phyloP scores from a whole-genome alignment of 2,888 invertebrate species.

The Andrena hattorfiana region DNA sequence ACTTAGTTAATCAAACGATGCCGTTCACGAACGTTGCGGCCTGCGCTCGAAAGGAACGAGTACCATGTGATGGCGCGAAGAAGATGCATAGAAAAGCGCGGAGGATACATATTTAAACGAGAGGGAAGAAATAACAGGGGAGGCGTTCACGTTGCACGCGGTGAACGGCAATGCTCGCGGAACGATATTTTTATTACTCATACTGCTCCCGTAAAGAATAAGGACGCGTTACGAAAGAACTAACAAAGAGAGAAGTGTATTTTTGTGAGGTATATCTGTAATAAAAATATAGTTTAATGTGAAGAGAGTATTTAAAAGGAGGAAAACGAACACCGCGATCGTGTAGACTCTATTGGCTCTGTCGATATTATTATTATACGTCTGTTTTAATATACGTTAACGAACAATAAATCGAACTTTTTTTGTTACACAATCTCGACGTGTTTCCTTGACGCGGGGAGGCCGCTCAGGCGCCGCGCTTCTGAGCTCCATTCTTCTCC shows the following conservation, averaged over 20 bases:
- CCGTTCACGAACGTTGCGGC: slow-evolving; percentile 21
- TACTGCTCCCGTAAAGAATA: slow-evolving; percentile 67
- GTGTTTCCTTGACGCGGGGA: not conserved
- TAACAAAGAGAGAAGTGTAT: slow-evolving; percentile 62
- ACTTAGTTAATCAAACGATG: not conserved
- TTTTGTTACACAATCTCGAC: slow-evolving; percentile 54
- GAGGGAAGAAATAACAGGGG: slow-evolving; percentile 31
- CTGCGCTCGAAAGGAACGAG: slow-evolving; percentile 46
- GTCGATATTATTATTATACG: slow-evolving; percentile 61
- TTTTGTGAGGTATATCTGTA: slow-evolving; percentile 75
- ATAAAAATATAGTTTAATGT: slow-evolving; percentile 70
- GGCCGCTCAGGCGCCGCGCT: too few relatives aligned
- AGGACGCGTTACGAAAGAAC: slow-evolving; percentile 55
- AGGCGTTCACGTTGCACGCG: slow-evolving; percentile 29
- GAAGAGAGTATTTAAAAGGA: slow-evolving; percentile 33
- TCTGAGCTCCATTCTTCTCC: too few relatives aligned
- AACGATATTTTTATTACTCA: slow-evolving; percentile 74
- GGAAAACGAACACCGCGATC: slow-evolving; percentile 35
- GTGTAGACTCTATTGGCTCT: slow-evolving; percentile 58
- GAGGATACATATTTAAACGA: slow-evolving; percentile 54
- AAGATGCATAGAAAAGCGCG: not conserved
- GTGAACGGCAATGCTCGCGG: slow-evolving; percentile 58
- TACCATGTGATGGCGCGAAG: slow-evolving; percentile 64
- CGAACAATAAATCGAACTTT: slow-evolving; percentile 65
- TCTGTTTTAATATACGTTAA: slow-evolving; percentile 68